Evolutionary conservation across 1,140 invertebrate species (phyloP), one percentile per base, ranked within the genome.

Genomic region (Melipona quadrifasciata): DNA sequence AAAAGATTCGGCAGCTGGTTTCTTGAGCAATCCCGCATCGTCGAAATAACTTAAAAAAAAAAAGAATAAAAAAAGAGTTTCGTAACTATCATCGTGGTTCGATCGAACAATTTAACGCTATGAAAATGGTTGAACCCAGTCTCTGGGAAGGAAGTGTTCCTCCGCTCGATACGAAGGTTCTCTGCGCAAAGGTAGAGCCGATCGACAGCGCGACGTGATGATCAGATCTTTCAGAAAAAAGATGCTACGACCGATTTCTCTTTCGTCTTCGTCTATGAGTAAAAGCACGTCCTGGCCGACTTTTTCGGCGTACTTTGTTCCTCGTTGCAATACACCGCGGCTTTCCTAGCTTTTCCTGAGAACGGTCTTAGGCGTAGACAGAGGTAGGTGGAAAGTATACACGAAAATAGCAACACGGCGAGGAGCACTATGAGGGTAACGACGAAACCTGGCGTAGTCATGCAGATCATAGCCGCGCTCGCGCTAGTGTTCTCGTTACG

Each of bases 371-470:
- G 93, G 86, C 97, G 96, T 57, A 98, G 95, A 91, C 97, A 98
- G 8, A 98, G 95, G 87, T 98, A 97, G 3, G 97, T 97, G 39
- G 98, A 98, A 64, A 98, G 95, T 19, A 98, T 95, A 91, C 97
- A 98, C 5, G 98, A 98, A 68, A 97, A 96, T 34, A 98, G 94
- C 72, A 99, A 94, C 68, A 98, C 97, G 70, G 96, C 96, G 53
- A 98, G 95, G 8, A 99, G 95, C 21, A 98, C 95, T 57, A 98
- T 96, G 16, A 99, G 95, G 16, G 97, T 98, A 12, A 97, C 97
- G 58, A 98, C 97, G 92, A 99, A 98, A 1, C 98, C 97, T 21
- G 97, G 97, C 4, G 98, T 98, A 1, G 98, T 98, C 97, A 99
- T 98, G 93, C 98, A 99, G 80, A 99, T 98, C 86, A 98, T 95